Evolutionary conservation across 1,140 invertebrate genomes (phyloP).

Genomic region (Halictus rubicundus): DNA sequence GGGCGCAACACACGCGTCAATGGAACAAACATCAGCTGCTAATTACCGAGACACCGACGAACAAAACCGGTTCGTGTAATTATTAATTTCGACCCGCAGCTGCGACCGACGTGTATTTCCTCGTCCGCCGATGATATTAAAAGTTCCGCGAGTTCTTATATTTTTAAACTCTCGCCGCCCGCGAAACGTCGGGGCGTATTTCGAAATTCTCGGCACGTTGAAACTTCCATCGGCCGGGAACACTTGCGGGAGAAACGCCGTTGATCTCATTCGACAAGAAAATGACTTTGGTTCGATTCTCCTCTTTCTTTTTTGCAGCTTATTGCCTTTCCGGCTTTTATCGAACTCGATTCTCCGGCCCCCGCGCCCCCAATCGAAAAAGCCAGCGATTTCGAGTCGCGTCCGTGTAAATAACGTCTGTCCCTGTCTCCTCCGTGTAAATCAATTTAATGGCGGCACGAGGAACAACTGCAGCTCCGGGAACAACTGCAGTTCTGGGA

Average conservation of each 20-base stretch:
- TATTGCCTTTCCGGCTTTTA: background rate
- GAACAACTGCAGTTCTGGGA: no score
- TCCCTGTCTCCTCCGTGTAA: background rate
- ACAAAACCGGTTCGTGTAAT: slow-evolving; percentile 1
- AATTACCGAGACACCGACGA: background rate
- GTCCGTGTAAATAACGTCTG: background rate
- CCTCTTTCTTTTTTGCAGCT: background rate
- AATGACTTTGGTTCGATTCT: background rate
- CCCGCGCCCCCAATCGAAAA: background rate
- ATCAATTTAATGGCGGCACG: slow-evolving; percentile 35
- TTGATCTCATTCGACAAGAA: background rate
- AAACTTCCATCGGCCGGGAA: no score
- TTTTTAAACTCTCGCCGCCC: no score
- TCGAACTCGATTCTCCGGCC: background rate
- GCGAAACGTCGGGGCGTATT: no score
- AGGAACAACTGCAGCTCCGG: no score
- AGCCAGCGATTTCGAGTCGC: background rate
- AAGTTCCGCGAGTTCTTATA: no score
- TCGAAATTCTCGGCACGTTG: no score
- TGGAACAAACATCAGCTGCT: background rate
- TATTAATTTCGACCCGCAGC: slow-evolving; percentile 12
- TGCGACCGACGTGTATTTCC: background rate
- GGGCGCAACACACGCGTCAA: background rate
- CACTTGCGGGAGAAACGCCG: no score
- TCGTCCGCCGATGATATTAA: background rate